Evolutionary conservation across 2,797 vertebrate species (phyloP), one percentile per base, ranked within the genome.

Genomic region (Catamblyrhynchus diadema): DNA sequence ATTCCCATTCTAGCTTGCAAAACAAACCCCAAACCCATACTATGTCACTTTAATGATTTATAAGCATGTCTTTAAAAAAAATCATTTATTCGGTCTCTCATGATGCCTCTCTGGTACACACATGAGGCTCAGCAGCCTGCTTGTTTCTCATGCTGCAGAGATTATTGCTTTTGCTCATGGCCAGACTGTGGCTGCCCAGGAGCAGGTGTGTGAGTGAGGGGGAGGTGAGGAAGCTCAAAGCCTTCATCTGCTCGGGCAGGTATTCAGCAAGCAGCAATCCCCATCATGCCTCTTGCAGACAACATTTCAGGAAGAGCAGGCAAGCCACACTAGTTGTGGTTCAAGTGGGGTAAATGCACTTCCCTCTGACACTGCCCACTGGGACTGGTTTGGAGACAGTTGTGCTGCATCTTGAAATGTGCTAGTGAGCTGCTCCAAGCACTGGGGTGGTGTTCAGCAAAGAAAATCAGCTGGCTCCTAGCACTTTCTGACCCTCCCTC

Each of bases 1-100:
- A 94, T 91, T 92, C 86, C 81, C 73, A 73, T 93, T 93, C 92
- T 80, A 70, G 78, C 67, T 95, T 95, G 93, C 96, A 95, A 95
- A 96, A 95, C 82, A 91, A 95, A 70, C 91, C 71, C 35, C 81
- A 71, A 90, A 85, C 64, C 67, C 8, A 1, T 59, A 50, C 56
- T 14, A 3, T 27, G 69, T 74, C 90, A 81, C 42, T 90, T 88
- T 61, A 90, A 95, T 92, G 93, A 95, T 96, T 96, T 94, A 95
- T 92, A 94, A 90, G 64, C 39, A 45, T 1, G 1, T 78, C 47
- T 88, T 95, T 15, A 8, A 72, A 66, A 86, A 85, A 88, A 78
- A 79, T 23, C 60, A 75, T 69, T 81, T 82, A 69, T 39, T 88
- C 53, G 15, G 39, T 74, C 88, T 60, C 87, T 92, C 0, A 0